Conservation (phyloP, 2,113 vertebrate genomes). For the Dinomys branickii region DNA sequence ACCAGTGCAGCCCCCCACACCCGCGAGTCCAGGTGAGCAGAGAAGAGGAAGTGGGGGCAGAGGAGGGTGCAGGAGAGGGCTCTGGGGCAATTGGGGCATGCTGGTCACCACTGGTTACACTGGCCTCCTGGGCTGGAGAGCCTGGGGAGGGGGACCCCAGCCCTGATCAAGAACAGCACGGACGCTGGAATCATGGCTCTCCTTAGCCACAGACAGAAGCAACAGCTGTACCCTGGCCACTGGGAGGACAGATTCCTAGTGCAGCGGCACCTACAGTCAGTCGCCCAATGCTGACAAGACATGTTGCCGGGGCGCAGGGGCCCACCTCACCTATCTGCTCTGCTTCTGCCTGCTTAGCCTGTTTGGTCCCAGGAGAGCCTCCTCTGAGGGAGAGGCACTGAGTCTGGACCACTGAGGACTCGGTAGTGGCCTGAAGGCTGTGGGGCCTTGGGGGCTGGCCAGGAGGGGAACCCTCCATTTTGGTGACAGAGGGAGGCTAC, state of each 20-base stretch:
- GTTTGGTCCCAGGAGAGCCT: too few species aligned
- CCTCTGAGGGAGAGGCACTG: neutral
- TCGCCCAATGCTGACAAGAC: neutral
- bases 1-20: neutral
- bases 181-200: rapidly evolving
- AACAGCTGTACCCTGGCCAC: rapidly evolving
- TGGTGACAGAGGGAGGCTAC: neutral
- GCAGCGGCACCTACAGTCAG: neutral
- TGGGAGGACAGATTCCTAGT: neutral
- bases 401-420: neutral
- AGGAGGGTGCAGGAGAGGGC: neutral
- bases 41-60: too few species aligned
- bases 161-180: too few species aligned
- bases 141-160: neutral
- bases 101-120: neutral
- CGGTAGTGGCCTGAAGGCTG: neutral
- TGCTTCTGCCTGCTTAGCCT: neutral
- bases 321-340: neutral
- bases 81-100: neutral
- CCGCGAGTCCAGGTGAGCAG: neutral
- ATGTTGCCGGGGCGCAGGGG: rapidly evolving
- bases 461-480: neutral
- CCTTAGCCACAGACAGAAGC: neutral
- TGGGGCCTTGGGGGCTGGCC: neutral
- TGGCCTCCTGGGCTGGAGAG: neutral